Percentiles rank a stretch among this genome's conserved stretches.
phyloP scores from a whole-genome alignment of 1,140 invertebrate genomes.

The Alviniconcha marisindica region DNA sequence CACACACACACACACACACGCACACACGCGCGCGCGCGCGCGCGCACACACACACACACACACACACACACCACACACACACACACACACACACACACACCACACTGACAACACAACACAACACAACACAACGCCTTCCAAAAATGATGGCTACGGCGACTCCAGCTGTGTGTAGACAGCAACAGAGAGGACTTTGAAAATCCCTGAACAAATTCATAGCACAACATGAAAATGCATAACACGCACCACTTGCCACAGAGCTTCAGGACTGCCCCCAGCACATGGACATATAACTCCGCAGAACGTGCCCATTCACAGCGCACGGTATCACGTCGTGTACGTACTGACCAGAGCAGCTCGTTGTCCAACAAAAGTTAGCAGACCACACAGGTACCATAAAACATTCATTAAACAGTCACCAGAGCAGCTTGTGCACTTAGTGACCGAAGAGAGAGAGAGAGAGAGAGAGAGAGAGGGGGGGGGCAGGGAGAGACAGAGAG shows the following conservation, averaged over 20 bases:
- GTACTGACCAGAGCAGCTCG: too few relatives aligned
- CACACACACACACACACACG: neutral
- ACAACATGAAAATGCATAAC: too few relatives aligned
- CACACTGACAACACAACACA: neutral
- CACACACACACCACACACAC: neutral
- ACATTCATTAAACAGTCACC: too few relatives aligned
- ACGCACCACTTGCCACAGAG: too few relatives aligned
- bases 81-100: neutral
- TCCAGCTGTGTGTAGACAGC: too few relatives aligned
- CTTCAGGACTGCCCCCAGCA: too few relatives aligned
- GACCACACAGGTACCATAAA: too few relatives aligned
- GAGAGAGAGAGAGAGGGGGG: neutral
- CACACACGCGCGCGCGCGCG: neutral
- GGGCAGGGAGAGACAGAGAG: neutral
- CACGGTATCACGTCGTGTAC: too few relatives aligned
- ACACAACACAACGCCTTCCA: neutral
- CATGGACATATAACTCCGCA: conserved; percentile 71
- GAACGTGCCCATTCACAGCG: neutral
- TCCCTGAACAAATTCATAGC: too few relatives aligned
- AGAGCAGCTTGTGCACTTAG: neutral
- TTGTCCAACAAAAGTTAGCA: too few relatives aligned
- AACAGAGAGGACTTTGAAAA: too few relatives aligned
- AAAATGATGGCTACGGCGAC: neutral
- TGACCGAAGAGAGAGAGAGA: neutral
- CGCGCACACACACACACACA: neutral